A percentile compares a stretch with the other conserved stretches of the same genome.
Evolutionary conservation across 2,888 invertebrate genomes (phyloP).

Genomic region (Lasius platythorax): DNA sequence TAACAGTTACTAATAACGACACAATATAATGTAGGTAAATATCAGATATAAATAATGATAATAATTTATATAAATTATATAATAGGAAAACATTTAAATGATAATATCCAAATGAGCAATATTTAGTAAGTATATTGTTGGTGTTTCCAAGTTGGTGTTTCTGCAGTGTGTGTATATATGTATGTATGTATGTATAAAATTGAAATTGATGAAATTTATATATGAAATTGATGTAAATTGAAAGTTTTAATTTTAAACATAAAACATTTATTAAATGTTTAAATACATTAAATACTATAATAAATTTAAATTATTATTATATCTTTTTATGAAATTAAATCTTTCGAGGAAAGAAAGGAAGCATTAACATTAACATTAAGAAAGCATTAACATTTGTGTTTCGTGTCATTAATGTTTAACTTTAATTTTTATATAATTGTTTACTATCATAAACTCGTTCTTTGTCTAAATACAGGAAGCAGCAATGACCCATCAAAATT

Average conservation of each 20-base stretch:
- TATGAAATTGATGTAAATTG: not conserved
- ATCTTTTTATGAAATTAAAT: not conserved
- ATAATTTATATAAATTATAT: not conserved
- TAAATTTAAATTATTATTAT: too few species aligned
- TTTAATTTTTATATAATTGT: constrained; percentile 12
- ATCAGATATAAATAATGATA: not conserved
- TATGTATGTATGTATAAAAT: not conserved
- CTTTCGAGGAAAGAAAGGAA: not conserved
- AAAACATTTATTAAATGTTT: not conserved
- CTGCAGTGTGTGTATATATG: not conserved
- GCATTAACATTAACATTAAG: constrained; percentile 13
- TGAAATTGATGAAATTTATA: not conserved
- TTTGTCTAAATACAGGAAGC: constrained; percentile 74
- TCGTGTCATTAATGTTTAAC: not conserved
- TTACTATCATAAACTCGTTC: constrained; percentile 49
- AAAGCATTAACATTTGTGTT: constrained; percentile 5
- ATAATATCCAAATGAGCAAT: not conserved
- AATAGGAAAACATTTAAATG: not conserved
- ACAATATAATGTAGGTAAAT: not conserved
- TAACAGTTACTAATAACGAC: not conserved
- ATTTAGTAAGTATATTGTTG: not conserved
- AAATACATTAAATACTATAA: not conserved
- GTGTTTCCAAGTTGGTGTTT: not conserved
- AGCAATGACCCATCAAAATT: constrained; percentile 82
- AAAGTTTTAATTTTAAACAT: not conserved